Percentiles rank a stretch among this genome's conserved stretches.
These are phyloP conservation scores for Dermolepida albohirtum DNA, from an alignment of 2,888 invertebrate species.

Conservation along the genomic window DNA sequence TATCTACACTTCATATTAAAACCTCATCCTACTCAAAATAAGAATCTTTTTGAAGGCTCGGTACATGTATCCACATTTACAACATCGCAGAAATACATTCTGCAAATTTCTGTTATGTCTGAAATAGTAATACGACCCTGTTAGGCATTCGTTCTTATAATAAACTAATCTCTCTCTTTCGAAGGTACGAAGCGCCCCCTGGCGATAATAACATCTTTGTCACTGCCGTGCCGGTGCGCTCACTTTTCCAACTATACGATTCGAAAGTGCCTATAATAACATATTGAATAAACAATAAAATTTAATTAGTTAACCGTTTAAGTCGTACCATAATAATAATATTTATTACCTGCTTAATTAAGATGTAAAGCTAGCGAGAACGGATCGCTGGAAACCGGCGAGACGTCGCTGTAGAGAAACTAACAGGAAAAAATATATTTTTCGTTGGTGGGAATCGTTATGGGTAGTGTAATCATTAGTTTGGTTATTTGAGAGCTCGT, in stretches of 20 bases:
- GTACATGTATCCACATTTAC: too few relatives aligned
- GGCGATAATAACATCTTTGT: slow-evolving; percentile 6
- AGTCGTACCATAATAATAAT: slow-evolving; percentile 36
- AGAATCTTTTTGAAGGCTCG: too few relatives aligned
- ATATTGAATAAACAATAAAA: slow-evolving; percentile 43
- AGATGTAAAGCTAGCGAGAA: slow-evolving; percentile 36
- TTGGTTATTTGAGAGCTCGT: too few relatives aligned
- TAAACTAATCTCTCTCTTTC: slow-evolving; percentile 3
- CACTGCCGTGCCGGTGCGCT: neutral
- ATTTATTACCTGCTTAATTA: slow-evolving; percentile 40
- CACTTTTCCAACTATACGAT: slow-evolving; percentile 9
- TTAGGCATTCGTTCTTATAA: neutral
- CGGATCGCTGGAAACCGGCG: neutral
- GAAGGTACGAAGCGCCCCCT: neutral
- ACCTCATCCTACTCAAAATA: too few relatives aligned
- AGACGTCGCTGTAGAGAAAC: neutral
- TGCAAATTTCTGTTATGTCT: too few relatives aligned
- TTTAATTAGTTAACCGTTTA: slow-evolving; percentile 44
- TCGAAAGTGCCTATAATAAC: slow-evolving; percentile 36
- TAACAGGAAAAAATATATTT: neutral
- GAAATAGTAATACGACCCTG: too few relatives aligned
- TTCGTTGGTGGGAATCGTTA: slow-evolving; percentile 1
- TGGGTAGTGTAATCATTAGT: too few relatives aligned
- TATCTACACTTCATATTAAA: too few relatives aligned
- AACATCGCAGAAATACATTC: too few relatives aligned